phyloP scores from a whole-genome alignment of 2,888 invertebrate genomes.

The Drosophila buzzatii region DNA sequence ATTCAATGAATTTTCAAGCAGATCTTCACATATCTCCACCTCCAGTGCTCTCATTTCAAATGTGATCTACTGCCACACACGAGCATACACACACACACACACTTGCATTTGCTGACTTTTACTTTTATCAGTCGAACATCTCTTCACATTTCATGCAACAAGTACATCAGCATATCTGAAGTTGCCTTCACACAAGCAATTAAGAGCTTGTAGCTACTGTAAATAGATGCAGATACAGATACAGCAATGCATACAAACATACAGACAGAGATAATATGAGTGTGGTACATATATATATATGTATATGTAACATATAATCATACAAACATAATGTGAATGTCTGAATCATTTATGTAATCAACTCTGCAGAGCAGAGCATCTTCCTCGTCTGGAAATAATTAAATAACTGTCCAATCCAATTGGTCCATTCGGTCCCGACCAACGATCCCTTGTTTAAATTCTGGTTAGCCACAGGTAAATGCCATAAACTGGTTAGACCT shows the following conservation, averaged over 20 bases:
- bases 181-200: constrained; percentile 49
- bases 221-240: constrained; percentile 33
- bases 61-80: constrained; percentile 55
- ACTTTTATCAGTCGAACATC: constrained; percentile 53
- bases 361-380: constrained; percentile 4
- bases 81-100: constrained; percentile 2
- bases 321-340: constrained; percentile 10
- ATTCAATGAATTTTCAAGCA: constrained; percentile 45
- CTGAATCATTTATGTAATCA: constrained; percentile 30
- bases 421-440: constrained; percentile 44
- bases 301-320: neutral
- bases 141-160: constrained; percentile 48
- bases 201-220: constrained; percentile 63
- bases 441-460: constrained; percentile 13
- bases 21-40: constrained; percentile 35
- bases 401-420: constrained; percentile 51
- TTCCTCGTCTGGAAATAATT: constrained; percentile 16
- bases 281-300: neutral
- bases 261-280: constrained; percentile 5
- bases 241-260: neutral
- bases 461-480: constrained; percentile 34
- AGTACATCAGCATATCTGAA: constrained; percentile 46
- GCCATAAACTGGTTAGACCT: constrained; percentile 56
- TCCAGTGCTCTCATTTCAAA: constrained; percentile 44
- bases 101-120: constrained; percentile 35